Evolutionary conservation across 2,888 invertebrate genomes (phyloP).

Genomic region (Mythimna vitellina): DNA sequence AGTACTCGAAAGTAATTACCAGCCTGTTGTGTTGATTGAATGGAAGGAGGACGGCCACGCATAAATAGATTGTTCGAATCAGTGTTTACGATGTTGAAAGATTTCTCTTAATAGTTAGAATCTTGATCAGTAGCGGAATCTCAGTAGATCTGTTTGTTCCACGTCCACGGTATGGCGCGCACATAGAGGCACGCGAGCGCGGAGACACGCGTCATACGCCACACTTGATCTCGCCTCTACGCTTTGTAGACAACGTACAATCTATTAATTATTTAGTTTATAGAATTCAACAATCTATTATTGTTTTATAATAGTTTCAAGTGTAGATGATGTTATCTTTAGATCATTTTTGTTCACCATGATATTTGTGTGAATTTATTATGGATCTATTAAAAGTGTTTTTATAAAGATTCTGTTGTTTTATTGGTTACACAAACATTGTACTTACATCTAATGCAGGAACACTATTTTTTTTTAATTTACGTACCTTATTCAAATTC

Average conservation of each 20-base stretch:
- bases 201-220: constrained; percentile 36
- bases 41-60: constrained; percentile 32
- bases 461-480: too few relatives aligned
- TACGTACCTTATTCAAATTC: too few relatives aligned
- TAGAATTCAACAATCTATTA: constrained; percentile 41
- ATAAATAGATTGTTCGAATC: constrained; percentile 48
- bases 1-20: constrained; percentile 15
- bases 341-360: constrained; percentile 58
- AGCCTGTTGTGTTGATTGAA: constrained; percentile 32
- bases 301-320: constrained; percentile 44
- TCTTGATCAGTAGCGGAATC: constrained; percentile 71
- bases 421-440: constrained; percentile 13
- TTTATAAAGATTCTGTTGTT: constrained; percentile 67
- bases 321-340: constrained; percentile 55
- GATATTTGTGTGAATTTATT: constrained; percentile 74
- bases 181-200: constrained; percentile 38
- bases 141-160: constrained; percentile 64
- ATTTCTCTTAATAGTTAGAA: constrained; percentile 69
- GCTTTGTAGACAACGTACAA: constrained; percentile 77
- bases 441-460: too few relatives aligned
- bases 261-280: constrained; percentile 56
- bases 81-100: constrained; percentile 57
- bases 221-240: constrained; percentile 52
- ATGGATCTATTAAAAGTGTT: constrained; percentile 78
- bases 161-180: constrained; percentile 37